These are phyloP conservation scores for Thelaira solivaga DNA, from an alignment of 2,888 invertebrate genomes.

Conservation along the genomic window DNA sequence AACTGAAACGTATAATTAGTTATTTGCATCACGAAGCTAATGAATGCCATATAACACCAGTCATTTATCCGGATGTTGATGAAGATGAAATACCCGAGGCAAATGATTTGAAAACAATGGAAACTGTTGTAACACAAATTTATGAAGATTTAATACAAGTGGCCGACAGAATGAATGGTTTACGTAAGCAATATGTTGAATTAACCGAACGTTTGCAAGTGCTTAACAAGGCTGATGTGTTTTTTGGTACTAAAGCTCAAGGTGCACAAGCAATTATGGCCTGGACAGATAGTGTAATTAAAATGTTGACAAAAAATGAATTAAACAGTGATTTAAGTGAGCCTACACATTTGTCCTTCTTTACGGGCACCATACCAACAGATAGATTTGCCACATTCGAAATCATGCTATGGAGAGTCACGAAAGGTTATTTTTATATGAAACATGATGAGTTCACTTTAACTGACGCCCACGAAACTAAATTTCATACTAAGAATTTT, in stretches of 20 bases:
- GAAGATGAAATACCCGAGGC: constrained; percentile 66
- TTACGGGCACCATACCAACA: constrained; percentile 94
- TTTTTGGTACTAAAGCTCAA: constrained; percentile 62
- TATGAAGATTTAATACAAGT: constrained; percentile 65
- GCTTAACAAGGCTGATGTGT: constrained; percentile 64
- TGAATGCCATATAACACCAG: constrained; percentile 55
- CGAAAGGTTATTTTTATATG: constrained; percentile 95
- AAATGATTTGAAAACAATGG: constrained; percentile 63
- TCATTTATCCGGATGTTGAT: constrained; percentile 67
- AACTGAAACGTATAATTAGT: constrained; percentile 66
- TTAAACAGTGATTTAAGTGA: neutral
- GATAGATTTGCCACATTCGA: constrained; percentile 95
- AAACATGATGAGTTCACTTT: constrained; percentile 79
- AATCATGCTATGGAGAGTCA: constrained; percentile 96
- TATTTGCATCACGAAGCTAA: constrained; percentile 64
- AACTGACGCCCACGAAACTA: neutral
- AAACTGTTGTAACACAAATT: constrained; percentile 56
- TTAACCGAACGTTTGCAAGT: constrained; percentile 67
- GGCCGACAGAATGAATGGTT: constrained; percentile 60
- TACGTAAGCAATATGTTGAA: constrained; percentile 58
- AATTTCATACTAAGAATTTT: neutral
- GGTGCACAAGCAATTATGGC: constrained; percentile 61
- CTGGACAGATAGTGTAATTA: constrained; percentile 67
- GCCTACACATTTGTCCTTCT: constrained; percentile 82
- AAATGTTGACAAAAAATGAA: constrained; percentile 67